Conservation (phyloP, 2,113 vertebrate species). For the Trinectes maculatus region DNA sequence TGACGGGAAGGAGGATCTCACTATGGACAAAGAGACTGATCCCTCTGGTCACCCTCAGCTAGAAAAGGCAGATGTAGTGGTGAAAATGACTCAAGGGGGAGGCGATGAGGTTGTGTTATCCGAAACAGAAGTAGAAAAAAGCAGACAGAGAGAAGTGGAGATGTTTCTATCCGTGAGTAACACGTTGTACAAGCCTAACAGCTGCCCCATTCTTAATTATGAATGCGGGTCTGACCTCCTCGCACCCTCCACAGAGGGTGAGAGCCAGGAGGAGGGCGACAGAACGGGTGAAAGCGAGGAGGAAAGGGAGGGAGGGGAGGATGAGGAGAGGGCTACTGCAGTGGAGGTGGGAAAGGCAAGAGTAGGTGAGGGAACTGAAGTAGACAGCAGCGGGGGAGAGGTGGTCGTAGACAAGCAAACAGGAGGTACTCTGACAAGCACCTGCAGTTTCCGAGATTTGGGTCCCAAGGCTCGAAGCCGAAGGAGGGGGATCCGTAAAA, state of each 20-base stretch:
- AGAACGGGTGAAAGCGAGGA: constrained; percentile 23
- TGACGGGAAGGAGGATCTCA: constrained; percentile 33
- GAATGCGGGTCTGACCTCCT: constrained; percentile 31
- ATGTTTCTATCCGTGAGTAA: constrained; percentile 57
- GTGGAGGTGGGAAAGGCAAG: not conserved
- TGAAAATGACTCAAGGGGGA: not conserved
- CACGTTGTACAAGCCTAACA: constrained; percentile 72
- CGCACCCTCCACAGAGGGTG: constrained; percentile 9
- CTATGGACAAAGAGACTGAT: constrained; percentile 35
- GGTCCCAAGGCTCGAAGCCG: constrained; percentile 59
- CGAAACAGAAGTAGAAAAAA: constrained; percentile 19
- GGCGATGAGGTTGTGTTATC: not conserved
- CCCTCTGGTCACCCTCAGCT: not conserved
- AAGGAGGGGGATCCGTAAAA: constrained; percentile 73
- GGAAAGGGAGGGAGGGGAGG: constrained; percentile 34
- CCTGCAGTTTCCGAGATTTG: constrained; percentile 70
- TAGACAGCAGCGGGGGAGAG: constrained; percentile 15
- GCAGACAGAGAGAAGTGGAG: constrained; percentile 45
- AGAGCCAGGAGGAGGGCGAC: constrained; percentile 30
- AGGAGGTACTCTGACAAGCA: constrained; percentile 32
- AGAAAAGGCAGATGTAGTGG: constrained; percentile 26
- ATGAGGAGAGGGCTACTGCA: not conserved
- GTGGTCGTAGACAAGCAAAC: not conserved
- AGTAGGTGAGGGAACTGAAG: constrained; percentile 6
- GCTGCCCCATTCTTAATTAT: constrained; percentile 74